A percentile compares a stretch with the other conserved stretches of the same genome.
phyloP scores from a whole-genome alignment of 2,888 invertebrate genomes.

The Gonocerus acuteangulatus region DNA sequence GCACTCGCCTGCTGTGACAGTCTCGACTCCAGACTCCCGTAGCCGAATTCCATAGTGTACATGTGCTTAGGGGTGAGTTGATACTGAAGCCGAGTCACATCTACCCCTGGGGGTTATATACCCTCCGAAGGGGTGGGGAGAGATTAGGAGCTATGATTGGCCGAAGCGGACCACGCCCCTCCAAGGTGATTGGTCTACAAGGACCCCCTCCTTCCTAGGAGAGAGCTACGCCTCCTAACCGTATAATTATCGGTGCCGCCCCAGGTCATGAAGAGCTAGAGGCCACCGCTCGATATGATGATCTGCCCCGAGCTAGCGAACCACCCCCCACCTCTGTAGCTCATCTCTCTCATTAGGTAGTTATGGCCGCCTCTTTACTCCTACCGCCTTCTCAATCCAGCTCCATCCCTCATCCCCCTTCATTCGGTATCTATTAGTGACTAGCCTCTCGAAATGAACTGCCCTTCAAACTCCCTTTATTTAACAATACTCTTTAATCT shows the following conservation, averaged over 20 bases:
- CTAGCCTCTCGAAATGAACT: too few species aligned
- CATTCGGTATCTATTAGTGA: too few species aligned
- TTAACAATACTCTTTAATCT: too few species aligned
- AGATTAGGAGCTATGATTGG: constrained; percentile 2
- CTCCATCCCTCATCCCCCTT: neutral
- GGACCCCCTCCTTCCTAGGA: neutral
- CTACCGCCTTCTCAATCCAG: neutral
- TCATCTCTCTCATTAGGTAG: neutral
- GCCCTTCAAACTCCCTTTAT: too few species aligned
- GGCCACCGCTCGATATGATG: neutral
- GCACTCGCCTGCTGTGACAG: constrained; percentile 33
- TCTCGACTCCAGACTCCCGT: constrained; percentile 1
- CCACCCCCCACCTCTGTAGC: neutral
- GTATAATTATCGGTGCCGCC: neutral
- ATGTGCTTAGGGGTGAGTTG: neutral
- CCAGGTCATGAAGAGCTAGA: neutral
- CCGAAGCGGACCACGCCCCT: neutral
- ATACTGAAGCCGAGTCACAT: too few species aligned
- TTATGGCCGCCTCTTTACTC: neutral
- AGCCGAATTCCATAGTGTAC: constrained; percentile 11
- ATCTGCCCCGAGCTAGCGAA: neutral
- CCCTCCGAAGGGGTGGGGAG: neutral
- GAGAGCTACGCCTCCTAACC: neutral
- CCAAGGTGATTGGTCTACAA: neutral
- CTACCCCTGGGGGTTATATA: neutral